These are phyloP conservation scores for Choreutis nemorana DNA, from an alignment of 2,888 invertebrate genomes.

Conservation along the genomic window DNA sequence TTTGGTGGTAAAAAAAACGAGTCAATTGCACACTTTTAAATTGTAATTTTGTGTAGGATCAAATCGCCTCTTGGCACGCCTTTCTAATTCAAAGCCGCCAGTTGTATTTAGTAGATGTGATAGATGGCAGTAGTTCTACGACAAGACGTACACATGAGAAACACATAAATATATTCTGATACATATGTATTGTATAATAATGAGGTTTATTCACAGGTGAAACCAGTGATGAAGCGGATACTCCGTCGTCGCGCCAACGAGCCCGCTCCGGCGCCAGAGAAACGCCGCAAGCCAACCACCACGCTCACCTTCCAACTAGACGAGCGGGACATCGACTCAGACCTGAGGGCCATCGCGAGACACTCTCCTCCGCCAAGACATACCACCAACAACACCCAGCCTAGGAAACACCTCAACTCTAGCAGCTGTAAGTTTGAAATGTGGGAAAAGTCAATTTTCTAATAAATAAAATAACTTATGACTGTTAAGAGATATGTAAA, in stretches of 20 bases:
- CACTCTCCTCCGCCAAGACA: slow-evolving; percentile 25
- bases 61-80: too few species aligned
- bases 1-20: too few species aligned
- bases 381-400: slow-evolving; percentile 30
- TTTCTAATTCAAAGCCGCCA: too few species aligned
- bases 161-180: too few species aligned
- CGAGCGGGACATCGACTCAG: slow-evolving; percentile 88
- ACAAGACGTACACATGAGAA: too few species aligned
- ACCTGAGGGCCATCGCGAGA: slow-evolving; percentile 80
- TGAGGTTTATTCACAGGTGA: slow-evolving; percentile 62
- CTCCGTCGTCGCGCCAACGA: slow-evolving; percentile 92
- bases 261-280: slow-evolving; percentile 88
- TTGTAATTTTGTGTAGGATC: too few species aligned
- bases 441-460: too few species aligned
- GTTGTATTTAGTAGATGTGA: too few species aligned
- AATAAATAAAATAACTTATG: too few species aligned
- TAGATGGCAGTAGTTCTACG: too few species aligned
- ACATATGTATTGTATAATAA: not conserved
- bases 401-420: slow-evolving; percentile 43
- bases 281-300: slow-evolving; percentile 83
- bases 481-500: too few species aligned
- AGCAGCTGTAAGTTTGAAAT: slow-evolving; percentile 35
- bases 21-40: too few species aligned
- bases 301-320: slow-evolving; percentile 88
- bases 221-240: slow-evolving; percentile 95